phyloP scores from a whole-genome alignment of 2,888 invertebrate genomes.

The Hetaerina titia region DNA sequence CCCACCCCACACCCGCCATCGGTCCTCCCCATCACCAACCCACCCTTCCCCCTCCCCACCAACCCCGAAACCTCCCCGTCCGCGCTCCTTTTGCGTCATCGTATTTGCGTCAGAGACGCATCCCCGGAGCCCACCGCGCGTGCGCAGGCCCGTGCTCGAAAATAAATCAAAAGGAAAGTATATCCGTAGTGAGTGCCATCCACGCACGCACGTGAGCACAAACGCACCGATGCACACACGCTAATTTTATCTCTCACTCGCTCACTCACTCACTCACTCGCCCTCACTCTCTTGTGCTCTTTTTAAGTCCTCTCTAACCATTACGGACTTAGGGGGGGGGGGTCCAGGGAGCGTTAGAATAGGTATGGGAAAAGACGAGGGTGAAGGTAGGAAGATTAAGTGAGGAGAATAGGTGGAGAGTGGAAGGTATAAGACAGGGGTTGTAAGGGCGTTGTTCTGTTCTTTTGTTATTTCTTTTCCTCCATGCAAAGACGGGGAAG shows the following conservation, averaged over 20 bases:
- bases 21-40: background rate
- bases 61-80: background rate
- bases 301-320: background rate
- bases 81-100: slow-evolving; percentile 68
- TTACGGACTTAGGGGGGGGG: background rate
- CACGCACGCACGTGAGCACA: background rate
- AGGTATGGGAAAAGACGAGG: no score
- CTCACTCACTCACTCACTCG: background rate
- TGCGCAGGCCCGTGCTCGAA: slow-evolving; percentile 58
- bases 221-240: background rate
- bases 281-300: background rate
- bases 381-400: background rate
- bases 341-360: background rate
- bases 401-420: no score
- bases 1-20: background rate
- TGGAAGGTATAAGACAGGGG: no score
- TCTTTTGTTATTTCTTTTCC: no score
- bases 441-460: no score
- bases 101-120: slow-evolving; percentile 69
- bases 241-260: background rate
- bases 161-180: slow-evolving; percentile 49
- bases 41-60: background rate
- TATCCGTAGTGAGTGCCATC: background rate
- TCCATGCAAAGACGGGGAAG: background rate
- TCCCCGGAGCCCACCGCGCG: slow-evolving; percentile 39